phyloP scores from a whole-genome alignment of 2,113 vertebrate genomes.

The Acinonyx jubatus region DNA sequence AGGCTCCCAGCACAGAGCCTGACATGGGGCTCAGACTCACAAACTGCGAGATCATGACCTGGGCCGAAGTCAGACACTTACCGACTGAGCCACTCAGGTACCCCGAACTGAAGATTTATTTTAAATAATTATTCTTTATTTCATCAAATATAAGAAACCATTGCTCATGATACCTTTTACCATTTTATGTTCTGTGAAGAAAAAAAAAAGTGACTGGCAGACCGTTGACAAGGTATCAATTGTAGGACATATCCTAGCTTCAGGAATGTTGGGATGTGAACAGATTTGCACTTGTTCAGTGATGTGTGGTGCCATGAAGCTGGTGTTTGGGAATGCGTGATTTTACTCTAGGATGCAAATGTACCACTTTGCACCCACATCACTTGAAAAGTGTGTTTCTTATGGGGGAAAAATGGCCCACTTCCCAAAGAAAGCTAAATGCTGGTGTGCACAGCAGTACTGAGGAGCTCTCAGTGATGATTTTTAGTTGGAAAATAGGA shows the following conservation, averaged over 20 bases:
- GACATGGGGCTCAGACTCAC: too few species aligned
- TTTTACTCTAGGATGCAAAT: neutral
- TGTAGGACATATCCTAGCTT: neutral
- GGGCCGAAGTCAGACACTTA: too few species aligned
- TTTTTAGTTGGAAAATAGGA: constrained; percentile 24
- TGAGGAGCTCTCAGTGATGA: neutral
- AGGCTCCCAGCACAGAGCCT: too few species aligned
- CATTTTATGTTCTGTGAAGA: constrained; percentile 5
- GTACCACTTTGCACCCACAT: neutral
- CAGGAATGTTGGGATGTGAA: neutral
- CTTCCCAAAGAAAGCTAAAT: neutral
- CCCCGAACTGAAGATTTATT: neutral
- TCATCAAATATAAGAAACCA: neutral
- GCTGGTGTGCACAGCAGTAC: neutral
- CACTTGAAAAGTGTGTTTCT: neutral
- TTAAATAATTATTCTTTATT: neutral
- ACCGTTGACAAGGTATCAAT: neutral
- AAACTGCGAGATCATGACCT: too few species aligned
- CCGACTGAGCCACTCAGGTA: too few species aligned
- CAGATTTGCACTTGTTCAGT: neutral
- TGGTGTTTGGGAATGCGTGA: neutral
- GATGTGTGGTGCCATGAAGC: neutral
- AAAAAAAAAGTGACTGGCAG: neutral
- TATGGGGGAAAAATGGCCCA: neutral
- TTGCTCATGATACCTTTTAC: neutral